Evolutionary conservation across 2,113 vertebrate genomes (phyloP).

Genomic region (Aix galericulata): DNA sequence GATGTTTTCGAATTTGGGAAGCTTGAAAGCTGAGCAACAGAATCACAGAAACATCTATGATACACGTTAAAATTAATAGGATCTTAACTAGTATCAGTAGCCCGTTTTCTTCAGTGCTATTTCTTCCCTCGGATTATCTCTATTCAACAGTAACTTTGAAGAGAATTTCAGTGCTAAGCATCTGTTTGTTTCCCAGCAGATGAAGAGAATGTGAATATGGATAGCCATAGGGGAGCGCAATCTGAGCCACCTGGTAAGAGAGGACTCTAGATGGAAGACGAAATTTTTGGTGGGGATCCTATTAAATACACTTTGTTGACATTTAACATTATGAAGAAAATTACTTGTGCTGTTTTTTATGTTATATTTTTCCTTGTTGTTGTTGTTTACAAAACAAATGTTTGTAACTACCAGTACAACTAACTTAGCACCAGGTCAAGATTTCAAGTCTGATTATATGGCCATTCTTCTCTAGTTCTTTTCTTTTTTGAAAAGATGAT

Average conservation of each 20-base stretch:
- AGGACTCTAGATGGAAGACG: background rate
- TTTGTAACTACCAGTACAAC: background rate
- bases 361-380: too few species aligned
- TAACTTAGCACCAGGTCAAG: background rate
- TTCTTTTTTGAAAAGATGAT: background rate
- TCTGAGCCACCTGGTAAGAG: slow-evolving; percentile 75
- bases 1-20: background rate
- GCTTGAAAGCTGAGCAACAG: background rate
- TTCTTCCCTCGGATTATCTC: background rate
- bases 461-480: background rate
- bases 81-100: background rate
- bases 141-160: background rate
- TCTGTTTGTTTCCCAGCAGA: slow-evolving; percentile 51
- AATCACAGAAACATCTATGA: background rate
- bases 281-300: background rate
- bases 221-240: slow-evolving; percentile 44
- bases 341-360: background rate
- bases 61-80: background rate
- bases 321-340: background rate
- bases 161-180: background rate
- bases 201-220: slow-evolving; percentile 74
- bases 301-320: background rate
- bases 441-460: background rate
- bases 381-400: background rate
- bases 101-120: background rate